These are phyloP conservation scores for Actinostola sp. DNA, from an alignment of 92 coral and sea anemone genomes.

Conservation along the genomic window DNA sequence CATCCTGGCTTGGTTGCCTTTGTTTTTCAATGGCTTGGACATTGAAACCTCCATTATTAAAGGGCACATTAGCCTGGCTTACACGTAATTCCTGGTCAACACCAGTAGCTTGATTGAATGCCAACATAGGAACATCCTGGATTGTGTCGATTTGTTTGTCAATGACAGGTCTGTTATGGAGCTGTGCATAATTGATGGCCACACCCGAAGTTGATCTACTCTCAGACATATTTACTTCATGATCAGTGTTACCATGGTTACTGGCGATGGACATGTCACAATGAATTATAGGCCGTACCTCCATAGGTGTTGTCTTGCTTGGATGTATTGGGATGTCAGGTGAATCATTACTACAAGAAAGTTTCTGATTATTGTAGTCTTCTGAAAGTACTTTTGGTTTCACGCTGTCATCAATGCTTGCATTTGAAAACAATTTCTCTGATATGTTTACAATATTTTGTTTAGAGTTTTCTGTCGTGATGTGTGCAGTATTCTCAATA, in stretches of 20 bases:
- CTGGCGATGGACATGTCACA: not conserved
- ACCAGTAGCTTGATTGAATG: not conserved
- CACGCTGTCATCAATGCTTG: too few relatives aligned
- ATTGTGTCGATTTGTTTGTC: constrained; percentile 2
- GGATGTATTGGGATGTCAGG: not conserved
- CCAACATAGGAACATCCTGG: not conserved
- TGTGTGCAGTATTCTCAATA: constrained; percentile 41
- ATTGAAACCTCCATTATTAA: not conserved
- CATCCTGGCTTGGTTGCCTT: not conserved
- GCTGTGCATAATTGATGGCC: not conserved
- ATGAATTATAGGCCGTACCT: too few relatives aligned
- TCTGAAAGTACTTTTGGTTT: too few relatives aligned
- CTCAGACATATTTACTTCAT: not conserved
- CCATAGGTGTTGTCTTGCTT: not conserved
- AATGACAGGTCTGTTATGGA: constrained; percentile 10
- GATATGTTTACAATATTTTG: not conserved
- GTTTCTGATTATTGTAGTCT: too few relatives aligned
- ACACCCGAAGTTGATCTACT: not conserved
- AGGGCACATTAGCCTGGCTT: not conserved
- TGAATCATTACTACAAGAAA: too few relatives aligned
- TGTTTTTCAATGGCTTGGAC: not conserved
- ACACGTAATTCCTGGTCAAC: not conserved
- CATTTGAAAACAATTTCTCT: not conserved
- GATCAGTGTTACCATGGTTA: not conserved
- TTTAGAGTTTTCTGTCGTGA: not conserved